phyloP scores from a whole-genome alignment of 2,888 invertebrate genomes.

The Myopa tessellatipennis region DNA sequence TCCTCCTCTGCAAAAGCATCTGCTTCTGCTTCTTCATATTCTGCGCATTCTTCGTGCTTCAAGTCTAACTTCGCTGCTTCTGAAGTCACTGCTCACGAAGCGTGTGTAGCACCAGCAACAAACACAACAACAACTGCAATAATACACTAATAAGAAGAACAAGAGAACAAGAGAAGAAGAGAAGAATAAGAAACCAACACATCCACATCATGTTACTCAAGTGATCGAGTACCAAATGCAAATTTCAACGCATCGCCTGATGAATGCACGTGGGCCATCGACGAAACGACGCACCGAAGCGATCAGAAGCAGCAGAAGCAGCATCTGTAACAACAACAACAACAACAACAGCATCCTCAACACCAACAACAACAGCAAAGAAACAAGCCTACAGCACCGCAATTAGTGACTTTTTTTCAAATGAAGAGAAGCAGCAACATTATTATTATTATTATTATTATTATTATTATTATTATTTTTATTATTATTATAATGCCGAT shows the following conservation, averaged over 20 bases:
- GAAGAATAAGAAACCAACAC: background rate
- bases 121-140: no score
- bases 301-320: slow-evolving; percentile 6
- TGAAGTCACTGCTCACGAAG: background rate
- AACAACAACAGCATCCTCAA: slow-evolving; percentile 10
- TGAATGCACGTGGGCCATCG: slow-evolving; percentile 20
- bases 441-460: no score
- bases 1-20: background rate
- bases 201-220: slow-evolving; percentile 10
- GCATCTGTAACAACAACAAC: slow-evolving; percentile 7
- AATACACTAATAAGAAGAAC: no score
- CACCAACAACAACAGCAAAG: slow-evolving; percentile 26
- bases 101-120: background rate
- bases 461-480: slow-evolving; percentile 36
- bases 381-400: slow-evolving; percentile 31
- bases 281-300: background rate
- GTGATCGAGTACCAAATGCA: slow-evolving; percentile 18
- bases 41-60: no score
- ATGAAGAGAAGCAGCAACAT: background rate
- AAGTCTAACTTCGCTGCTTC: no score
- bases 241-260: background rate
- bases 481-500: no score
- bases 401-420: slow-evolving; percentile 24
- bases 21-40: background rate
- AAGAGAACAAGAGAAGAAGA: no score